A percentile compares a stretch with the other conserved stretches of the same genome.
These are phyloP conservation scores for Neostethus bicornis DNA, from an alignment of 2,797 vertebrate species.

Conservation along the genomic window DNA sequence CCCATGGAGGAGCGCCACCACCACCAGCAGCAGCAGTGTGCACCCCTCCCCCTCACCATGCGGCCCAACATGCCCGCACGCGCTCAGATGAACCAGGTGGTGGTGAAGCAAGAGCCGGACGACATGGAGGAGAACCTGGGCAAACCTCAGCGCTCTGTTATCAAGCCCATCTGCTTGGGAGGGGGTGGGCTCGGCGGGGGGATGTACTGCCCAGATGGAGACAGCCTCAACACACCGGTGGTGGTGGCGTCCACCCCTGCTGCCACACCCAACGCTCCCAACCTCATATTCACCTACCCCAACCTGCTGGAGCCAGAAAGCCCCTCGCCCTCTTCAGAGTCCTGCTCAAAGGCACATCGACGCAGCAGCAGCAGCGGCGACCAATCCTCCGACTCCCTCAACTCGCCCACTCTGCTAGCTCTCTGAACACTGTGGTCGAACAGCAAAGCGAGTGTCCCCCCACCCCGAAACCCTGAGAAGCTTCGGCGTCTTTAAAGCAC, in stretches of 20 bases:
- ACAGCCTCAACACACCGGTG: slow-evolving; percentile 97
- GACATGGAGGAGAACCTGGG: slow-evolving; percentile 77
- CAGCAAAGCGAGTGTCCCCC: slow-evolving; percentile 38
- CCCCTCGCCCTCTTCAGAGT: slow-evolving; percentile 94
- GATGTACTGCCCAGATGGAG: slow-evolving; percentile 90
- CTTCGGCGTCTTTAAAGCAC: slow-evolving; percentile 60
- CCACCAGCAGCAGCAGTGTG: slow-evolving; percentile 76
- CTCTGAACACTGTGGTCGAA: slow-evolving; percentile 85
- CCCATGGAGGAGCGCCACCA: slow-evolving; percentile 86
- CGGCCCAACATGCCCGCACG: slow-evolving; percentile 75
- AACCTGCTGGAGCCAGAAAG: slow-evolving; percentile 97
- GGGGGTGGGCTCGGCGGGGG: slow-evolving; percentile 64
- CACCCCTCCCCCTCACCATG: slow-evolving; percentile 82
- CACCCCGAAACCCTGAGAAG: slow-evolving; percentile 3
- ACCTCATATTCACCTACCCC: slow-evolving; percentile 98
- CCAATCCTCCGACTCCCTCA: slow-evolving; percentile 98
- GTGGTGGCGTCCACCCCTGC: slow-evolving; percentile 95
- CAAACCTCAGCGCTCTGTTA: slow-evolving; percentile 93
- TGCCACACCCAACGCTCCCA: slow-evolving; percentile 90
- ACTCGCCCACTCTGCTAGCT: slow-evolving; percentile 96
- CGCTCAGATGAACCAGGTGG: slow-evolving; percentile 81
- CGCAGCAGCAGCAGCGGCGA: slow-evolving; percentile 99
- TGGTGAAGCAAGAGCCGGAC: slow-evolving; percentile 94
- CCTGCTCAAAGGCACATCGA: slow-evolving; percentile 98
- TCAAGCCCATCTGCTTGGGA: slow-evolving; percentile 97